phyloP scores from a whole-genome alignment of 2,888 invertebrate species.

The Agrotis clavis region DNA sequence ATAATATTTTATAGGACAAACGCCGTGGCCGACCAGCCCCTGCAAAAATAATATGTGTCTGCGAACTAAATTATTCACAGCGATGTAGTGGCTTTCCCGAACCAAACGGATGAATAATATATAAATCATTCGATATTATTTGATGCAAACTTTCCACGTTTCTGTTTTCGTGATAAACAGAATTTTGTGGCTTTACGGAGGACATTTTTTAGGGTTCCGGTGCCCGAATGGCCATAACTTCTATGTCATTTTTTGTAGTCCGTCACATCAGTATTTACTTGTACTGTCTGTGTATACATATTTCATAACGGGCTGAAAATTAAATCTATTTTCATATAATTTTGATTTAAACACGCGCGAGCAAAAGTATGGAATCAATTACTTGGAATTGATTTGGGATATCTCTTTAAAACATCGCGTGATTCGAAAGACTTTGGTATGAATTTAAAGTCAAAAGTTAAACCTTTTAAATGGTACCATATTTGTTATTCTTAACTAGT shows the following conservation, averaged over 20 bases:
- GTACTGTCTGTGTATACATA: background rate
- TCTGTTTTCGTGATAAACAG: constrained; percentile 63
- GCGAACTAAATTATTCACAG: constrained; percentile 87
- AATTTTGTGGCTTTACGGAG: constrained; percentile 59
- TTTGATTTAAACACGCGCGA: too few relatives aligned
- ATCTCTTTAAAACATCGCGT: too few relatives aligned
- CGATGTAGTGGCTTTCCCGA: constrained; percentile 83
- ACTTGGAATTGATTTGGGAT: too few relatives aligned
- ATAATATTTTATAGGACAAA: constrained; percentile 85
- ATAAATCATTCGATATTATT: constrained; percentile 87
- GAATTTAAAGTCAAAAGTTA: too few relatives aligned
- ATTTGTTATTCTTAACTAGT: too few relatives aligned
- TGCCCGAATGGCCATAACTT: background rate
- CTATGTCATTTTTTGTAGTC: background rate
- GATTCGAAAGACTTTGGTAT: too few relatives aligned
- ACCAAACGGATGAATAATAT: constrained; percentile 86
- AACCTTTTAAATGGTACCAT: too few relatives aligned
- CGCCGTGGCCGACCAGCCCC: constrained; percentile 76
- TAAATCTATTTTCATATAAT: too few relatives aligned
- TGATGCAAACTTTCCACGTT: constrained; percentile 75
- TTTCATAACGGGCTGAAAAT: too few relatives aligned
- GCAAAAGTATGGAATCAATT: too few relatives aligned
- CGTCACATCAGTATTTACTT: background rate
- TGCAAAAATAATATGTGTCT: constrained; percentile 88
- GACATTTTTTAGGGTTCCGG: background rate